Conservation (phyloP, 1,140 invertebrate species). For the Apis dorsata region DNA sequence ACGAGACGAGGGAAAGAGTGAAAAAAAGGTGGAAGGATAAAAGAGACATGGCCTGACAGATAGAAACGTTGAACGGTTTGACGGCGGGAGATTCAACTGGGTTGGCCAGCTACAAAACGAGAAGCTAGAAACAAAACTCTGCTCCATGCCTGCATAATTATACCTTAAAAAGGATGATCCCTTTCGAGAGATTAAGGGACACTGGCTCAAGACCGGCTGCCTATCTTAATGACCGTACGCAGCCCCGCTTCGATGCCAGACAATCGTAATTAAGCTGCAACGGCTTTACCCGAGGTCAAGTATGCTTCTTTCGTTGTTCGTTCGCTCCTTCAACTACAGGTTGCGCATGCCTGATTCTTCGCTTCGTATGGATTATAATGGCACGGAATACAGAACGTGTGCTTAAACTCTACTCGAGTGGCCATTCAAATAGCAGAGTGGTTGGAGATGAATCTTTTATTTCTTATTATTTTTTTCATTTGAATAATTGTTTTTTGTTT, state of each 20-base stretch:
- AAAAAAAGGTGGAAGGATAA: neutral
- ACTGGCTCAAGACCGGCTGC: conserved; percentile 55
- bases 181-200: conserved; percentile 64
- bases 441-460: too few relatives aligned
- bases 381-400: neutral
- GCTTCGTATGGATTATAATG: neutral
- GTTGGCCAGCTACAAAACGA: conserved; percentile 43
- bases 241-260: conserved; percentile 28
- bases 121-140: too few relatives aligned
- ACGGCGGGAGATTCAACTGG: conserved; percentile 29
- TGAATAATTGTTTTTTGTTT: too few relatives aligned
- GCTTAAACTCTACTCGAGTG: neutral
- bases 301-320: neutral
- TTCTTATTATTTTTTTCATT: too few relatives aligned
- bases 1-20: neutral
- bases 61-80: conserved; percentile 58
- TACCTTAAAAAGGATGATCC: conserved; percentile 66
- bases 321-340: neutral
- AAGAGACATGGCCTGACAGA: conserved; percentile 27
- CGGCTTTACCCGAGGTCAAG: conserved; percentile 36
- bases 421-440: too few relatives aligned
- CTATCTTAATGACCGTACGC: conserved; percentile 68
- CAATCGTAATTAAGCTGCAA: conserved; percentile 49
- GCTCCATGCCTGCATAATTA: conserved; percentile 53
- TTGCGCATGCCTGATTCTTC: neutral